A percentile compares a stretch with the other conserved stretches of the same genome.
phyloP scores from a whole-genome alignment of 1,140 invertebrate genomes.

The Drosophila punjabiensis region DNA sequence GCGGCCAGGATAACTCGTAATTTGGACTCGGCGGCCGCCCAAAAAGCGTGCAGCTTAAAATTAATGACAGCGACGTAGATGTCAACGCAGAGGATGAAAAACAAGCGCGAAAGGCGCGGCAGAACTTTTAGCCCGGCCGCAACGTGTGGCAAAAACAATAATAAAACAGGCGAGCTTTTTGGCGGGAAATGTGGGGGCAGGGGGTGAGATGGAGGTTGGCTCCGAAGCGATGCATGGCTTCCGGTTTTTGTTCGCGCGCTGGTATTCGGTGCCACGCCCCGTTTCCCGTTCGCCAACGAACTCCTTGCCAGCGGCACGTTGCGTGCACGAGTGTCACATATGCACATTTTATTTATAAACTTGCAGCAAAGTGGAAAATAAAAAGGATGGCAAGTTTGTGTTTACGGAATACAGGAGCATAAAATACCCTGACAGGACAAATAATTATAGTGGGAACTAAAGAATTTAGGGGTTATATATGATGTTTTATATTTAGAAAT shows the following conservation, averaged over 20 bases:
- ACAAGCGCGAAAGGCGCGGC: conserved; percentile 59
- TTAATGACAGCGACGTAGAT: conserved; percentile 79
- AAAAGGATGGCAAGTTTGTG: conserved; percentile 19
- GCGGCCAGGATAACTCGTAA: conserved; percentile 35
- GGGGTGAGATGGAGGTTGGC: neutral
- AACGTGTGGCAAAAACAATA: conserved; percentile 80
- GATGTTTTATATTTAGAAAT: neutral
- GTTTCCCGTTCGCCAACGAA: conserved; percentile 7
- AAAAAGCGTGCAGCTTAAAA: conserved; percentile 73
- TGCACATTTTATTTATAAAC: conserved; percentile 84
- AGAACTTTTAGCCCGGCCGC: conserved; percentile 65
- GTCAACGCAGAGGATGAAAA: conserved; percentile 73
- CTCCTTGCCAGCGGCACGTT: conserved; percentile 37
- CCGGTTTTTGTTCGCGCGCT: conserved; percentile 81
- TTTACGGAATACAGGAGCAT: neutral
- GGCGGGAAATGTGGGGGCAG: neutral
- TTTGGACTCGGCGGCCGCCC: conserved; percentile 31
- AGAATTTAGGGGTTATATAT: neutral
- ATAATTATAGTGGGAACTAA: neutral
- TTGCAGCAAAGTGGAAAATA: conserved; percentile 69
- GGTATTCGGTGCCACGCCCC: conserved; percentile 59
- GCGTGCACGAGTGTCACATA: conserved; percentile 79
- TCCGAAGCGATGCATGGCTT: conserved; percentile 63
- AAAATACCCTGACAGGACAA: neutral
- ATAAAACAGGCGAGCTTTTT: conserved; percentile 45